A percentile compares a stretch with the other conserved stretches of the same genome.
Conservation (phyloP, 2,113 vertebrate species). For the Camelus bactrianus region DNA sequence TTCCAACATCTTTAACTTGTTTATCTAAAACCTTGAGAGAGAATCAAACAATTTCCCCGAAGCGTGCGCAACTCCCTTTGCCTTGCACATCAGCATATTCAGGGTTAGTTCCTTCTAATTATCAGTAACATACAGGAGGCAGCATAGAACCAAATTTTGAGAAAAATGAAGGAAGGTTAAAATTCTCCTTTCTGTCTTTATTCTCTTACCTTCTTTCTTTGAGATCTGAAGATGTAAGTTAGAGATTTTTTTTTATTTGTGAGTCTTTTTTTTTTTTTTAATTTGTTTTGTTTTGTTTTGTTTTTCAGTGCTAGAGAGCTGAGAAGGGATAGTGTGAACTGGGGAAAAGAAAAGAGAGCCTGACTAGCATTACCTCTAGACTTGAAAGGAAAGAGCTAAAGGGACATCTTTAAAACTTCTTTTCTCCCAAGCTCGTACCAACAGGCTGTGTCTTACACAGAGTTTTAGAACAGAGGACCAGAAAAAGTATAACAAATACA, state of each 20-base stretch:
- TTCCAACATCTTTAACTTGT: background rate
- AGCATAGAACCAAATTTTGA: background rate
- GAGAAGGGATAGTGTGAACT: background rate
- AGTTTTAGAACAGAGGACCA: background rate
- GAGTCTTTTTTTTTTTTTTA: background rate
- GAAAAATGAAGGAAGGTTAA: background rate
- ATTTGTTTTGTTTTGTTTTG: background rate
- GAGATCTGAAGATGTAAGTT: background rate
- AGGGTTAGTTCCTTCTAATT: background rate
- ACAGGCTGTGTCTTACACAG: background rate
- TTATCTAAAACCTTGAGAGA: background rate
- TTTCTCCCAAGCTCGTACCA: background rate
- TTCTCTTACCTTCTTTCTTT: background rate
- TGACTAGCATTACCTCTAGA: background rate
- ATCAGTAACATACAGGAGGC: background rate
- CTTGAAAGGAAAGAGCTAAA: background rate
- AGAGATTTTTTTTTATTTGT: background rate
- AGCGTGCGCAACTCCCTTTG: background rate
- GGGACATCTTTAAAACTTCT: background rate
- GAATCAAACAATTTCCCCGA: background rate
- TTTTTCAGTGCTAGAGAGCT: background rate
- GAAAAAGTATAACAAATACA: background rate
- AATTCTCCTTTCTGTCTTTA: background rate
- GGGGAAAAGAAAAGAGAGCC: background rate
- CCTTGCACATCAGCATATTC: background rate